Base-by-base conservation (phyloP, 1,140 invertebrate genomes). In the Drosophila melanogaster region DNA sequence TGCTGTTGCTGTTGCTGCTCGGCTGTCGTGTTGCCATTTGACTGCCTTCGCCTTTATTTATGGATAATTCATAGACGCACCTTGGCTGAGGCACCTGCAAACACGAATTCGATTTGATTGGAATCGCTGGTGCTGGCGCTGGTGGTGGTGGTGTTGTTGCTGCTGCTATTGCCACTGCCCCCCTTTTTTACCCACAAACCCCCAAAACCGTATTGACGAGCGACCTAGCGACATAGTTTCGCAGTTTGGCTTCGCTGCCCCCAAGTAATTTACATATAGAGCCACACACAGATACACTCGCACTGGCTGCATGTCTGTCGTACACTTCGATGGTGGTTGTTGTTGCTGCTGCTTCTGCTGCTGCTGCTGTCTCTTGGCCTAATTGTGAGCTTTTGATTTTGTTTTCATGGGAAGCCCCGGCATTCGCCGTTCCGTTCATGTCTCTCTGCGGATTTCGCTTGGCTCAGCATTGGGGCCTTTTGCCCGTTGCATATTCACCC, bases 371-470 rank as follows among this genome's bases (percentile, higher is more conserved):
- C 79, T 77, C 76, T 84, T 87, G 84, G 84, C 84, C 84, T 87
- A 87, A 87, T 87, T 87, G 76, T 77, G 77, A 62, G 84, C 84
- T 89, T 89, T 80, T 84, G 76, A 87, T 84, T 87, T 89, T 80
- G 79, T 89, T 89, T 86, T 87, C 79, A 73, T 79, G 77, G 60
- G 59, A 58, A 70, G 71, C 64, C 22, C 47, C 60, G 50, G 65
- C 50, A 47, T 58, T 59, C 62, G 40, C 26, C 10, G 26, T 51
- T 40, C 24, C 7, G 22, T 47, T 41, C 30, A 46, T 15, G 15
- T 65, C 24, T 26, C 47, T 37, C 62, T 35, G 33, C 51, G 41
- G 37, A 40, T 79, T 89, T 15, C 54, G 84, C 79, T 69, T 46
- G 64, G 49, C 65, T 61, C 81, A 81, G 78, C 81, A 64, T 79